phyloP scores from a whole-genome alignment of 2,888 invertebrate species.

The Tachina fera region DNA sequence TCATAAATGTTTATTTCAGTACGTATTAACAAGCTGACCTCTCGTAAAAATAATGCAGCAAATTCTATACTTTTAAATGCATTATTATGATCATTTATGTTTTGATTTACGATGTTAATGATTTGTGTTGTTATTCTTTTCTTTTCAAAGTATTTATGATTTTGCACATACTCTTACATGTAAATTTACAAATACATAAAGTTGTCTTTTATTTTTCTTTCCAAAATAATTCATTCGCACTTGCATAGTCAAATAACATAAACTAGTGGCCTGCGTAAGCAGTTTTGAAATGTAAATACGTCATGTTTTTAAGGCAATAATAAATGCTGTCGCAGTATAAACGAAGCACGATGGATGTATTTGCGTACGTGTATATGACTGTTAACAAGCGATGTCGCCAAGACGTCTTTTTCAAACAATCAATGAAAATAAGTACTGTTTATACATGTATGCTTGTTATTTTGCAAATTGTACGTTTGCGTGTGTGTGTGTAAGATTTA shows the following conservation, averaged over 20 bases:
- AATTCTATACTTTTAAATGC: conserved; percentile 45
- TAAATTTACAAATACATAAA: background rate
- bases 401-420: no score
- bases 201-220: background rate
- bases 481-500: no score
- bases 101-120: conserved; percentile 62
- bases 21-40: conserved; percentile 31
- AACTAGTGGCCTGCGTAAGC: no score
- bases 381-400: no score
- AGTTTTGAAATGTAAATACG: no score
- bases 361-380: no score
- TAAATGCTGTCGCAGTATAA: no score
- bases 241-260: conserved; percentile 47
- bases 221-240: conserved; percentile 43
- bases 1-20: background rate
- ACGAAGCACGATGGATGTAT: no score
- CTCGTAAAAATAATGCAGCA: conserved; percentile 37
- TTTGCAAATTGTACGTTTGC: no score
- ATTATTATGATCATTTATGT: conserved; percentile 18
- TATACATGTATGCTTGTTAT: no score
- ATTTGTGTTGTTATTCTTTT: conserved; percentile 41
- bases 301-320: no score
- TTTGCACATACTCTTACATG: conserved; percentile 14
- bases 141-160: background rate
- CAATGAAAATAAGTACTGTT: no score